Base-by-base conservation (phyloP, 2,113 vertebrate genomes). In the Sylvilagus bachmani region DNA sequence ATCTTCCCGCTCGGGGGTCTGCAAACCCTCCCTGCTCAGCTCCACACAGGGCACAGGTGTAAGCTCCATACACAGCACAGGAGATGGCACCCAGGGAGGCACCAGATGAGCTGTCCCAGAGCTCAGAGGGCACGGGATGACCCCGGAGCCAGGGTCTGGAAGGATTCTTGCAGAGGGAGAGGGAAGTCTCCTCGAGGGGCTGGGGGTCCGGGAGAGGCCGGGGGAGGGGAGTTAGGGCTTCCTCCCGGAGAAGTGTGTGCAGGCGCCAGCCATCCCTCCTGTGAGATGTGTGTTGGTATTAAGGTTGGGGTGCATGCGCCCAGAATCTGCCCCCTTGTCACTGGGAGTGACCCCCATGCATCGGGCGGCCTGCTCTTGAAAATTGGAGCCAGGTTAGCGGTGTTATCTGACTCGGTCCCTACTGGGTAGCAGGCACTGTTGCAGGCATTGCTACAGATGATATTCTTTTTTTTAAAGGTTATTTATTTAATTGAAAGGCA, bases 301-400 rank as follows among this genome's bases (percentile, higher is more conserved):
- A 12, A 14, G 24, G 78, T 17, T 29, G 3, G 10, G 36, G 3
- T 51, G 36, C 25, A 31, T 0, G 44, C 29, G 53, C 62, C 67
- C 49, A 62, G 9, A 67, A 49, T 29, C 33, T 13, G 1, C n/a
- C 27, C 27, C 36, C 0, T 1, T 10, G 61, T n/a, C 29, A 31
- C 36, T 51, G 61, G 70, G 33, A 36, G 29, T 21, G 64, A 62
- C 24, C 10, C n/a, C n/a, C n/a, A 27, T 22, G 17, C 0, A 0
- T 0, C 16, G 38, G 71, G 33, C 53, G 19, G 21, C 14, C 22
- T 25, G 17, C 70, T 33, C 19, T 62, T 67, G 55, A 49, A 58
- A 19, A 29, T 31, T 17, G 12, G 16, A 22, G 19, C 24, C 2
- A 17, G 14, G 12, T 38, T 22, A 4, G 31, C 29, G 5, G 0